Base-by-base conservation (phyloP, 2,888 invertebrate species). In the Adineta ricciae region DNA sequence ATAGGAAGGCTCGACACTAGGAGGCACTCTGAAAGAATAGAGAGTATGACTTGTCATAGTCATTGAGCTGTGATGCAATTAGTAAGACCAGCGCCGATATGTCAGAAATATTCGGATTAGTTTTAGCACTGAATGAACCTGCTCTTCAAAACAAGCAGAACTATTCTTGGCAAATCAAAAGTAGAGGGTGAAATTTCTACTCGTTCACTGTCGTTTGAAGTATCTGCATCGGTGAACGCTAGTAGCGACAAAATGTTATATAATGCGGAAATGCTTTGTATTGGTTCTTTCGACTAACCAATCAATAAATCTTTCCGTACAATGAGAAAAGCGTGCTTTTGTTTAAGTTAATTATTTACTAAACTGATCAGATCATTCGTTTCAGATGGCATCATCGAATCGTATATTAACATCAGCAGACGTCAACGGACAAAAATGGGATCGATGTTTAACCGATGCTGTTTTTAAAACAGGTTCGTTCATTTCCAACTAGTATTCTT, bases 391-490 rank as follows among this genome's bases (percentile, higher is more conserved):
- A 19, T 32, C 64, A 27, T 8, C 3, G 19, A 64, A 64, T 32
- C n/a, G 11, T 78, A 24, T 14, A n/a, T 1, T 78, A 78, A 9
- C 41, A 92, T 88, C 91, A 86, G 95, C 94, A 91, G 94, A 95
- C 88, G 93, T 93, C 89, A 92, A 93, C 88, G 94, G 94, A 64
- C 92, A 92, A 88, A 94, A 94, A 91, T 93, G 95, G 92, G 95
- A 96, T 91, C 93, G 94, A 89, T 96, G 96, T 91, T 90, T 95
- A 83, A 94, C 95, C 84, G 95, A 96, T 90, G 93, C 93, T 73
- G 90, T 94, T 72, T 92, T 96, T 87, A 89, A 91, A 89, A 87
- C 88, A 88, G 89, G 89, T 78, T 64, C 32, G 41, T n/a, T 11
- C 9, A 78, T 5, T 4, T 41, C 2, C 21, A 3, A 38, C 38